Conservation (phyloP, 2,888 invertebrate genomes). For the Pinctada fucata region DNA sequence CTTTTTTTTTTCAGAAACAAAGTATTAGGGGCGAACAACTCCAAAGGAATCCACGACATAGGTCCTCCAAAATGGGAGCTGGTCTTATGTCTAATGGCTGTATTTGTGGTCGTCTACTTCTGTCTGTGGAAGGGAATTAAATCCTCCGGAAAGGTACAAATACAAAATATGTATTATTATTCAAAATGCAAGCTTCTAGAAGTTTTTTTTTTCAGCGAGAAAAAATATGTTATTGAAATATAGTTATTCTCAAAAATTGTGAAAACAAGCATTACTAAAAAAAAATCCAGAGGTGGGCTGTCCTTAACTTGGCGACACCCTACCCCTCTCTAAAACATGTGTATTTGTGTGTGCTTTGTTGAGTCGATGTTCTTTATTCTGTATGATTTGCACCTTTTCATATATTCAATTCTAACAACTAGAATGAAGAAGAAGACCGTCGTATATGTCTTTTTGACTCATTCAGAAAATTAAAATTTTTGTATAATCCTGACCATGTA, state of each 20-base stretch:
- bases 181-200: too few species aligned
- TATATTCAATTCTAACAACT: too few species aligned
- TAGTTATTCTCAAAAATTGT: not conserved
- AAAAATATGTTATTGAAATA: not conserved
- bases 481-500: too few species aligned
- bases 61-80: constrained; percentile 74
- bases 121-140: constrained; percentile 77
- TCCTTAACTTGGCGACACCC: too few species aligned
- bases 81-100: constrained; percentile 67
- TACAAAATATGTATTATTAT: not conserved
- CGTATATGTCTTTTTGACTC: too few species aligned
- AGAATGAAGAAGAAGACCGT: too few species aligned
- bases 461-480: too few species aligned
- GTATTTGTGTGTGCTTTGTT: not conserved
- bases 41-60: constrained; percentile 69
- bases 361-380: too few species aligned
- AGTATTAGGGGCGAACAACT: constrained; percentile 69
- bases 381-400: too few species aligned
- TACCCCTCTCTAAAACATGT: not conserved
- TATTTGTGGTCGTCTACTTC: constrained; percentile 75
- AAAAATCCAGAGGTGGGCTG: too few species aligned
- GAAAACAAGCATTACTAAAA: too few species aligned
- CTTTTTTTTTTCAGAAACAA: constrained; percentile 52
- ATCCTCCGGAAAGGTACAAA: constrained; percentile 75
- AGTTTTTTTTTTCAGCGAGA: not conserved